Conservation (phyloP, 2,113 vertebrate genomes). For the Tamias sibiricus region DNA sequence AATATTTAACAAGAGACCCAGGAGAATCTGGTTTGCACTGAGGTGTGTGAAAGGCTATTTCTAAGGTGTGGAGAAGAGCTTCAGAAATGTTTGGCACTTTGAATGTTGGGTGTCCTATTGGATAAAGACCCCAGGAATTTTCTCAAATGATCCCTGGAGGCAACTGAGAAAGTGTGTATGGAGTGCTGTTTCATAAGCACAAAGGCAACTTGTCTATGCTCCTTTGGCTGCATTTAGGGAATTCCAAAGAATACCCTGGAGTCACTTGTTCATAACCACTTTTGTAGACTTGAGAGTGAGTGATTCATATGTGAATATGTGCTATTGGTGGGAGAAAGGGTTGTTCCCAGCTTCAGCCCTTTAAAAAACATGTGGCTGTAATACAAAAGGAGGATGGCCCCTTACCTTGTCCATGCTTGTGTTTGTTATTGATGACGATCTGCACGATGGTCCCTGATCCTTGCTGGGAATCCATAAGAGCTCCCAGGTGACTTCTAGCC, state of each 20-base stretch:
- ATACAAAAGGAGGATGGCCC: not conserved
- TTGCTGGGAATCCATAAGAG: conserved; percentile 86
- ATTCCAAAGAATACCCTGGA: not conserved
- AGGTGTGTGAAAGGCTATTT: not conserved
- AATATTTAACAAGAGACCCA: not conserved
- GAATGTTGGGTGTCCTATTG: not conserved
- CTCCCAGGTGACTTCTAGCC: conserved; percentile 85
- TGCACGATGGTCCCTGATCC: conserved; percentile 90
- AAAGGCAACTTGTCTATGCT: not conserved
- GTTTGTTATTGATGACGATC: conserved; percentile 90
- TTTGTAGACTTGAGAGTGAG: not conserved
- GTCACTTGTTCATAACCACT: not conserved
- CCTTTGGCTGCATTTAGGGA: not conserved
- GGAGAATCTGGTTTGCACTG: not conserved
- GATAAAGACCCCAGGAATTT: conserved; percentile 30
- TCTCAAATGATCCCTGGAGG: not conserved
- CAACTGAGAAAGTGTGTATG: not conserved
- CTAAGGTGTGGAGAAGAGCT: conserved; percentile 10
- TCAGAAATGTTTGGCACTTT: conserved; percentile 15
- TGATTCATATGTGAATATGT: not conserved
- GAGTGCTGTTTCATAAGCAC: not conserved
- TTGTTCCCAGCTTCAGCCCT: not conserved
- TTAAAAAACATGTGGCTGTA: not conserved
- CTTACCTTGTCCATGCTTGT: conserved; percentile 89
- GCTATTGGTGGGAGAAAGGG: not conserved